Percentiles rank a stretch among this genome's conserved stretches.
Conservation (phyloP, 2,888 invertebrate species). For the Physocephala rufipes region DNA sequence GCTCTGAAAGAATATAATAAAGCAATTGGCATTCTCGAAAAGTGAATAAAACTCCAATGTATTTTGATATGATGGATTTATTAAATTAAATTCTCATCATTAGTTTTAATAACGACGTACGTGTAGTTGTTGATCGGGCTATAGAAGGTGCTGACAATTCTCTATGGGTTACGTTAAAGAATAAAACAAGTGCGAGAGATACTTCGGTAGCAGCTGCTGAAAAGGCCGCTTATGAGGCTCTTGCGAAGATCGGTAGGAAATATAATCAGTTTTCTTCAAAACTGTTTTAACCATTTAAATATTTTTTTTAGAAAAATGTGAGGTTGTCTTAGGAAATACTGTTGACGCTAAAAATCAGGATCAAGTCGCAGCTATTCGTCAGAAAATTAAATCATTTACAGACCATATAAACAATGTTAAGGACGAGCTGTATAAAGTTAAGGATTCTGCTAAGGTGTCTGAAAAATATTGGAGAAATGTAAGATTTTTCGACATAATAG, state of each 20-base stretch:
- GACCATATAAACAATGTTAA: conserved; percentile 72
- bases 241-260: conserved; percentile 70
- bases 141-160: conserved; percentile 71
- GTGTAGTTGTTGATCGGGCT: conserved; percentile 71
- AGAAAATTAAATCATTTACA: conserved; percentile 69
- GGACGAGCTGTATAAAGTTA: conserved; percentile 69
- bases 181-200: conserved; percentile 71
- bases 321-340: conserved; percentile 58
- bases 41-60: conserved; percentile 45
- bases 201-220: conserved; percentile 69
- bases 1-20: conserved; percentile 75
- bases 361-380: conserved; percentile 67
- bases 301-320: conserved; percentile 56
- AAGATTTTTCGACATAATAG: conserved; percentile 22
- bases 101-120: conserved; percentile 68
- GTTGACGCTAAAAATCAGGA: conserved; percentile 57
- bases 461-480: conserved; percentile 87
- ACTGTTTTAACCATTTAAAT: not conserved
- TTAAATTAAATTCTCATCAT: not conserved
- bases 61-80: not conserved
- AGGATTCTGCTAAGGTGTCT: conserved; percentile 71
- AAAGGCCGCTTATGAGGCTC: conserved; percentile 70
- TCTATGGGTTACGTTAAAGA: conserved; percentile 70
- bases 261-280: too few species aligned
- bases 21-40: conserved; percentile 71